These are phyloP conservation scores for Lottia scabra DNA, from an alignment of 2,888 invertebrate species.

Conservation along the genomic window DNA sequence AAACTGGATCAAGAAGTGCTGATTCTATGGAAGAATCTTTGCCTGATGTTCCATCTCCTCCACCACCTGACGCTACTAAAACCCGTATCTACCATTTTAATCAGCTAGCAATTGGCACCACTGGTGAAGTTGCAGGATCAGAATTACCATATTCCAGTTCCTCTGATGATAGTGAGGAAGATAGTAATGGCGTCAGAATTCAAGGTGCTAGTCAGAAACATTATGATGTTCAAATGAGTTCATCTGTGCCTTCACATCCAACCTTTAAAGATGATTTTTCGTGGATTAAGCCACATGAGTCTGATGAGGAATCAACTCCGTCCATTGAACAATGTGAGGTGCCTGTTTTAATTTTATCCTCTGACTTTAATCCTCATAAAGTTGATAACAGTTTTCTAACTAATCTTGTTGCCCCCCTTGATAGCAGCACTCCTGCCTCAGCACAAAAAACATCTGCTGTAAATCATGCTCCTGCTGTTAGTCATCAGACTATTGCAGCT, in stretches of 20 bases:
- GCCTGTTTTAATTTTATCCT: not conserved
- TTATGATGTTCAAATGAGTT: not conserved
- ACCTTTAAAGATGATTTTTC: constrained; percentile 29
- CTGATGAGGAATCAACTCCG: constrained; percentile 4
- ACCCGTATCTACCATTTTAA: constrained; percentile 17
- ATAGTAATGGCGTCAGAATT: not conserved
- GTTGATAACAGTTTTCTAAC: too few species aligned
- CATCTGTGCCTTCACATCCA: constrained; percentile 11
- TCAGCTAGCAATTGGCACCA: constrained; percentile 7
- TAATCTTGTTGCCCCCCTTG: too few species aligned
- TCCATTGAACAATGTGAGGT: not conserved
- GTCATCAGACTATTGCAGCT: too few species aligned
- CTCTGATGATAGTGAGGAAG: not conserved
- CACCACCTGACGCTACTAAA: constrained; percentile 21
- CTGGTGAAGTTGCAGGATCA: constrained; percentile 17
- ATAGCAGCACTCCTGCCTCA: too few species aligned
- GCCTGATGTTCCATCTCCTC: constrained; percentile 47
- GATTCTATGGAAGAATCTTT: constrained; percentile 58
- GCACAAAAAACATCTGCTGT: too few species aligned
- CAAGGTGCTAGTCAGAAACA: not conserved
- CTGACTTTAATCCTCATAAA: not conserved
- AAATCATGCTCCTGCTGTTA: too few species aligned
- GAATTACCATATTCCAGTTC: not conserved
- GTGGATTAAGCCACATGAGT: constrained; percentile 26
- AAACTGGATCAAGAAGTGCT: constrained; percentile 56